Conservation (phyloP, 2,113 vertebrate genomes). For the Rhagologus leucostigma region DNA sequence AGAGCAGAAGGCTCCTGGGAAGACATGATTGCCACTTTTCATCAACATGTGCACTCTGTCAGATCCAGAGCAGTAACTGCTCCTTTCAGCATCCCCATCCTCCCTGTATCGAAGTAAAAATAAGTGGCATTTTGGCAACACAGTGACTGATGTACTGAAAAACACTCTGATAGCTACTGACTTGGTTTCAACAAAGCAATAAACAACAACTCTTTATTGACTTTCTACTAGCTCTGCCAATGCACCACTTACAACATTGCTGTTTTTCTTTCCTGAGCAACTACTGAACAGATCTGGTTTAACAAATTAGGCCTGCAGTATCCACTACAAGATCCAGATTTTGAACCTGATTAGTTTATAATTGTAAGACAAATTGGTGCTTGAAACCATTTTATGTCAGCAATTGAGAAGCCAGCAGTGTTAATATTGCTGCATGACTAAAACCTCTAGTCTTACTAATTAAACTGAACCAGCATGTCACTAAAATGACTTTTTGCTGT, state of each 20-base stretch:
- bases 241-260: not conserved
- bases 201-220: conserved; percentile 26
- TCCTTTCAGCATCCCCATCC: not conserved
- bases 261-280: not conserved
- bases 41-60: not conserved
- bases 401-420: not conserved
- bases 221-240: not conserved
- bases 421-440: not conserved
- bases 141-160: not conserved
- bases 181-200: conserved; percentile 14
- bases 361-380: not conserved
- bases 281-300: not conserved
- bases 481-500: not conserved
- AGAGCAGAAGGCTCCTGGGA: not conserved
- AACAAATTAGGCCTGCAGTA: not conserved
- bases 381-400: not conserved
- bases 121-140: not conserved
- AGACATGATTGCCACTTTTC: not conserved
- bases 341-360: not conserved
- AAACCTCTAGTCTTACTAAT: not conserved
- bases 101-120: not conserved
- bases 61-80: not conserved
- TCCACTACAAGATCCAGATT: not conserved
- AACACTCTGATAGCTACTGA: not conserved
- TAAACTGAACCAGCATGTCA: not conserved